These are phyloP conservation scores for Sinocyclocheilus anophthalmus DNA, from an alignment of 2,113 vertebrate genomes.

Conservation along the genomic window DNA sequence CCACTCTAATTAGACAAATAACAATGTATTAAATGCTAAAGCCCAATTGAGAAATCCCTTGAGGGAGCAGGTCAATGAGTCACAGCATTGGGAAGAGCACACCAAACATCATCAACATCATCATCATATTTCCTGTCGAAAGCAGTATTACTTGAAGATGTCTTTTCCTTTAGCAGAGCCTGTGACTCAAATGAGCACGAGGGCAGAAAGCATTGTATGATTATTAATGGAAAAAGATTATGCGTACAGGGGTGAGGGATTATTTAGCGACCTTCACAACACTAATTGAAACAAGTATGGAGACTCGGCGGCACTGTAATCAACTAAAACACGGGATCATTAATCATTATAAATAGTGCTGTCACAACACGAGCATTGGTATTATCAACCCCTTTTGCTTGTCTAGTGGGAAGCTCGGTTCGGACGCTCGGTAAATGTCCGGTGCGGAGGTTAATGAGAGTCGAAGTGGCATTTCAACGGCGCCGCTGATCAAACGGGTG, in stretches of 20 bases:
- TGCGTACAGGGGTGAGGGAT: constrained; percentile 91
- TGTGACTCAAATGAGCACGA: constrained; percentile 95
- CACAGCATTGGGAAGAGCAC: constrained; percentile 48
- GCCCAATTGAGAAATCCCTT: constrained; percentile 30
- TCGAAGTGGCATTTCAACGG: constrained; percentile 91
- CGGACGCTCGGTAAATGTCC: constrained; percentile 56
- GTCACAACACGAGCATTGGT: constrained; percentile 92
- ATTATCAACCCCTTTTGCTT: constrained; percentile 83
- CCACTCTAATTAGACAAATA: constrained; percentile 76
- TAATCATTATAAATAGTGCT: constrained; percentile 99
- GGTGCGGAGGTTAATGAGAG: constrained; percentile 92
- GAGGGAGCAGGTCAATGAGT: constrained; percentile 46
- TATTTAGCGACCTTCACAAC: constrained; percentile 98
- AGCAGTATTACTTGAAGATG: constrained; percentile 46
- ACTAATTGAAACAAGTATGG: constrained; percentile 99
- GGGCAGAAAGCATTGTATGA: constrained; percentile 93
- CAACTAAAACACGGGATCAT: constrained; percentile 99
- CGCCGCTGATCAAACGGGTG: constrained; percentile 88
- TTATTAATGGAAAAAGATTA: constrained; percentile 99
- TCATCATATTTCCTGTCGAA: constrained; percentile 74
- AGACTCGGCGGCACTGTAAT: constrained; percentile 97
- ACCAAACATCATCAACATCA: constrained; percentile 68
- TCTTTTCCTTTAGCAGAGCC: constrained; percentile 84
- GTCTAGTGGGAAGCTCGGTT: constrained; percentile 81
- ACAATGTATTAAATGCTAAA: constrained; percentile 70